Evolutionary conservation across 2,113 vertebrate genomes (phyloP), one percentile per base, ranked within the genome.

Genomic region (Onychorhynchus coronatus): DNA sequence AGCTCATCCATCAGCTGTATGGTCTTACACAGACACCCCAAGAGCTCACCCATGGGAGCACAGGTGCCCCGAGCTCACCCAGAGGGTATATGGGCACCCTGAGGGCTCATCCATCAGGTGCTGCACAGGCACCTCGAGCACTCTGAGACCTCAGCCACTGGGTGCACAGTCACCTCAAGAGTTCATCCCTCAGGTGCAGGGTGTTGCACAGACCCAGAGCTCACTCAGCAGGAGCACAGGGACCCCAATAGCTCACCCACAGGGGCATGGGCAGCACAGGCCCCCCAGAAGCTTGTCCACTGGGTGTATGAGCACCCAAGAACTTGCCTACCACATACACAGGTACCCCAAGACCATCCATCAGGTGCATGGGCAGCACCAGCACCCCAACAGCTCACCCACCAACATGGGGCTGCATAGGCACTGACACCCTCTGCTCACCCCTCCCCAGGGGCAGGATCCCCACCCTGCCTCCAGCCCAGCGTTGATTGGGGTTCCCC

Each of bases 401-500:
- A 23, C 11, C 0, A 0, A 3, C 28, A 30, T 11, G 39, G 41
- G 8, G 47, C 52, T n/a, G 46, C 21, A 1, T 0, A 17, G 66
- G 7, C 42, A 88, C 41, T 1, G 0, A 12, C 31, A 27, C 14
- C 31, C 4, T 11, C 27, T 16, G 20, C 23, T 8, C 8, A 6
- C 20, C 42, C n/a, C 27, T 15, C 24, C 61, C 35, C 0, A 0
- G 31, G 42, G 10, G 0, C 1, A 73, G 58, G n/a, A 16, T 56
- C 15, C 41, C 17, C 82, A 12, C 3, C 9, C 79, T 2, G 0
- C 13, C 35, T 11, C 22, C 68, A 44, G 58, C 71, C 79, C 16
- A 5, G 50, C n/a, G 13, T 1, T 2, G 1, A 19, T 4, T 19
- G 59, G 35, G 19, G 21, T 42, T 9, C 11, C 33, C 4, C 0